Percentiles rank a stretch among this genome's conserved stretches.
phyloP scores from a whole-genome alignment of 2,113 vertebrate genomes.

The Nesoenas mayeri region DNA sequence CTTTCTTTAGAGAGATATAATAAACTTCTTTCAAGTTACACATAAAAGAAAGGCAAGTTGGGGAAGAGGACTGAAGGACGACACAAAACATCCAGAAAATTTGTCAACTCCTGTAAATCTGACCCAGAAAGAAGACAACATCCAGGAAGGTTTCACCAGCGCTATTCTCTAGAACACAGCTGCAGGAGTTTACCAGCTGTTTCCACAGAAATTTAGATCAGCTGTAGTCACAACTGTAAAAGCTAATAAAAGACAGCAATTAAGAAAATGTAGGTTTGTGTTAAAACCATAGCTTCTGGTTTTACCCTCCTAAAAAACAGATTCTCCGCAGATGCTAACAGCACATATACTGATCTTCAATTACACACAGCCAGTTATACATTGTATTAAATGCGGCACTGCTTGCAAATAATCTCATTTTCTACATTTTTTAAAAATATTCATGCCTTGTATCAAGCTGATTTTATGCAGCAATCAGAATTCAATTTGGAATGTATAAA shows the following conservation, averaged over 20 bases:
- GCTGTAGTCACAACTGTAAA: background rate
- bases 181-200: background rate
- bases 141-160: background rate
- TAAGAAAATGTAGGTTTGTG: background rate
- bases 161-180: background rate
- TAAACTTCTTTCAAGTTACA: background rate
- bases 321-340: background rate
- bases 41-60: background rate
- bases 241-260: background rate
- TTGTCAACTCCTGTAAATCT: background rate
- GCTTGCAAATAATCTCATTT: background rate
- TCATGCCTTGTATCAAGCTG: background rate
- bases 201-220: background rate
- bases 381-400: background rate
- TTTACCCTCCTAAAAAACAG: background rate
- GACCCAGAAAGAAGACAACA: background rate
- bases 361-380: background rate
- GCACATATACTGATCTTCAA: background rate
- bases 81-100: background rate
- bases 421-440: background rate
- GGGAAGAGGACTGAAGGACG: background rate
- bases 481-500: background rate
- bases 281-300: background rate
- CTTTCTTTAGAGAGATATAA: background rate
- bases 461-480: background rate